Evolutionary conservation across 92 coral and sea anemone species (phyloP), one percentile per base, ranked within the genome.

Genomic region (Paramuricea clavata): DNA sequence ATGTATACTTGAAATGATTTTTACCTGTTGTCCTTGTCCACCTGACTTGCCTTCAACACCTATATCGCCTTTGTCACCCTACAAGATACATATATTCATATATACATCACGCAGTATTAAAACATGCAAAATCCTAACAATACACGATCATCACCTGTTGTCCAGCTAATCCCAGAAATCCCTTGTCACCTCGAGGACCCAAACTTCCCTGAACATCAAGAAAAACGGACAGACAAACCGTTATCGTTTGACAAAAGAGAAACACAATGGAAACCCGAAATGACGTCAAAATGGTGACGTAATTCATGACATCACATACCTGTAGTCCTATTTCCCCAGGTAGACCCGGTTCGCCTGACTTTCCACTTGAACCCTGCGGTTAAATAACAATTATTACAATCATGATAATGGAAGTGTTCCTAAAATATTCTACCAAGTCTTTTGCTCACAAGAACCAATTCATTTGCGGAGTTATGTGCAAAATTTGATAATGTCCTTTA

Each of bases 131-230:
- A 19, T 30, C 30, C 69, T 23, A 61, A 23, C 65, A 57, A 57
- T 57, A 57, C 65, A 57, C 12, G 13, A 12, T 47, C 10, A 15
- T 54, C 62, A 54, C 82, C 82, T 52, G 68, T 49, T 76, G 35
- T 52, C 82, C 82, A 10, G 27, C 43, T 76, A 27, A 11, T 30
- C 82, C 82, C 26, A 23, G 41, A 49, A 52, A 52, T 52, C 82
- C 82, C 52, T 60, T 56, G 11, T 52, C 47, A 26, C 82, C 82
- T 27, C 82, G 82, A 36, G 82, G 82, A 23, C 82, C 82, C 43
- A 76, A 30, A 11, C 0, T 33, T 15, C 82, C 82, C 82, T 76
- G 32, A 11, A 11, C 32, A 19, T 10, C 32, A 72, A 42, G 19
- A n/a, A 28, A 74, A 2, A 43, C 17, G 19, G 22, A 44, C 41